Conservation (phyloP, 2,888 invertebrate species). For the Cantharis flavilabris region DNA sequence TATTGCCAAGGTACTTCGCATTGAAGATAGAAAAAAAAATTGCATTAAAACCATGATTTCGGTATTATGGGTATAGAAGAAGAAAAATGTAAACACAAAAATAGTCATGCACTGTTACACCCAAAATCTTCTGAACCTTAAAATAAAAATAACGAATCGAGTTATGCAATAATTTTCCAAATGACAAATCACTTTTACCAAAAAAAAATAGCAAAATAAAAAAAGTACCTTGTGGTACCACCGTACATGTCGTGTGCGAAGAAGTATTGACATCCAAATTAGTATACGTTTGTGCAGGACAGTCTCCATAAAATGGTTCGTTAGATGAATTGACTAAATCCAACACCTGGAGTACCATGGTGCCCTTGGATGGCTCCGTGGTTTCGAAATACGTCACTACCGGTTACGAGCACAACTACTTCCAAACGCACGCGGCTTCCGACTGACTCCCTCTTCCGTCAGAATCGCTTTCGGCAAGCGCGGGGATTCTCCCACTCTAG, state of each 20-base stretch:
- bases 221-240: constrained; percentile 50
- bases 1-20: neutral
- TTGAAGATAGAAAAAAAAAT: neutral
- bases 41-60: too few species aligned
- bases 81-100: neutral
- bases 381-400: constrained; percentile 39
- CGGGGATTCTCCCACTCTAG: constrained; percentile 47
- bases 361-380: constrained; percentile 61
- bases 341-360: constrained; percentile 78
- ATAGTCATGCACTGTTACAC: neutral
- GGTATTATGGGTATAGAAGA: neutral
- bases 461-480: constrained; percentile 36
- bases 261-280: constrained; percentile 55
- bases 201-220: neutral
- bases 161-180: neutral
- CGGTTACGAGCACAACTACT: constrained; percentile 40
- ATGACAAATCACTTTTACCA: neutral
- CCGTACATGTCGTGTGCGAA: constrained; percentile 54
- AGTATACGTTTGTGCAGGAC: constrained; percentile 56
- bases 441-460: constrained; percentile 41
- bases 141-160: neutral
- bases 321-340: constrained; percentile 64
- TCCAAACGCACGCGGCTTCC: constrained; percentile 36
- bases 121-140: neutral
- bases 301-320: constrained; percentile 74